Evolutionary conservation across 2,888 invertebrate species (phyloP), one percentile per base, ranked within the genome.

Genomic region (Hirudinaria manillensis): DNA sequence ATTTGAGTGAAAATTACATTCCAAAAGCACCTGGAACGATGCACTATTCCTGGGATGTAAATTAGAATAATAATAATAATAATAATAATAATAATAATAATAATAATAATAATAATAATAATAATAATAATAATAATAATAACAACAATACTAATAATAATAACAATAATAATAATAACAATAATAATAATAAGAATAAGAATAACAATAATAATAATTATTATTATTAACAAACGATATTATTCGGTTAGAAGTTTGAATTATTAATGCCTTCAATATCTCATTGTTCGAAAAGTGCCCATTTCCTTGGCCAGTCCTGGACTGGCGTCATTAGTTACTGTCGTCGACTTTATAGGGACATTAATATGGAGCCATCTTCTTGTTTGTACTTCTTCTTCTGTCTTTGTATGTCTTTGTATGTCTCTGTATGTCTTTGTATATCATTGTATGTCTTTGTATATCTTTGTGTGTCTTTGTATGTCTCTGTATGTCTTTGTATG

Each of bases 31-130:
- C 36, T 10, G n/a, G n/a, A 36, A 36, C 10, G 36, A 36, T 36
- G 3, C 10, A 10, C 3, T 36, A 6, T 36, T 36, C 3, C 36
- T 10, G 36, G 10, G 36, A 10, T 36, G n/a, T n/a, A n/a, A n/a
- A n/a, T n/a, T n/a, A n/a, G n/a, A n/a, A 36, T 36, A 36, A 36
- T 36, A 36, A 36, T 36, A 36, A 36, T 36, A 36, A 36, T 36
- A 36, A 36, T 36, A 56, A 56, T 24, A 56, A 56, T 27, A 56
- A 56, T 24, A 24, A 27, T 27, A 56, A 56, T 27, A 56, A 56
- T 27, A 56, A 56, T 27, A 56, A 56, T 56, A 56, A 56, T 27
- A 56, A 56, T 27, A 56, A 56, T 56, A 56, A 56, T 6, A 56
- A 56, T 56, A 27, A 6, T 56, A 24, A 53, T 53, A 16, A 53